Evolutionary conservation across 2,797 vertebrate genomes (phyloP), one percentile per base, ranked within the genome.

Genomic region (Fistularia tabacaria): DNA sequence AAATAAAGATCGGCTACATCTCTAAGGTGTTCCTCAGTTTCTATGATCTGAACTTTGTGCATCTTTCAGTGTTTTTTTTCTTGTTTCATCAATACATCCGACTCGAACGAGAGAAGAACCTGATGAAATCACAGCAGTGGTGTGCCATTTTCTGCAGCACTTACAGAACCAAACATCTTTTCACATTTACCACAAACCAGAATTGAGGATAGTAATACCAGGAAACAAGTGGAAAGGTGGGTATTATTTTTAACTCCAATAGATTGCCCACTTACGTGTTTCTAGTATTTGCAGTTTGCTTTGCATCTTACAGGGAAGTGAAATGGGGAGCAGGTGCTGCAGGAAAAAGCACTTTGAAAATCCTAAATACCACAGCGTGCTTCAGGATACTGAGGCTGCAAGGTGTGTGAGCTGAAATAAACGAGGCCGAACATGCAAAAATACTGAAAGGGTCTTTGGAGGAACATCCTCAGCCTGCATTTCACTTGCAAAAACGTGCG

Each of bases 91-190:
- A 47, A 63, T 15, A 25, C 38, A 44, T 59, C 7, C 4, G 25
- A 25, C 41, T 37, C 40, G 51, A n/a, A 57, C 50, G 51, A 9
- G n/a, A 57, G 36, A 57, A 40, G 36, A 67, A 53, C 54, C 56
- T 54, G 14, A 61, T n/a, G 14, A 52, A 44, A 77, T 85, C 59
- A 73, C 74, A 82, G 70, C 77, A 83, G 67, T 81, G 71, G 78
- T 79, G 65, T 82, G 12, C 54, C 71, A 64, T 14, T 45, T 54
- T 71, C 41, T 51, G 52, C 50, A 61, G 40, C 58, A 59, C 44
- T 62, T 37, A 6, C 46, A 44, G 25, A 25, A 25, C 25, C 25
- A 38, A 59, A 45, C 10, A 1, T 55, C 39, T 58, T 71, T 77
- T 68, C 61, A 62, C 69, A 74, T 70, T 71, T 52, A 48, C 42